Evolutionary conservation across 2,888 invertebrate genomes (phyloP), one percentile per base, ranked within the genome.

Genomic region (Griposia aprilina): DNA sequence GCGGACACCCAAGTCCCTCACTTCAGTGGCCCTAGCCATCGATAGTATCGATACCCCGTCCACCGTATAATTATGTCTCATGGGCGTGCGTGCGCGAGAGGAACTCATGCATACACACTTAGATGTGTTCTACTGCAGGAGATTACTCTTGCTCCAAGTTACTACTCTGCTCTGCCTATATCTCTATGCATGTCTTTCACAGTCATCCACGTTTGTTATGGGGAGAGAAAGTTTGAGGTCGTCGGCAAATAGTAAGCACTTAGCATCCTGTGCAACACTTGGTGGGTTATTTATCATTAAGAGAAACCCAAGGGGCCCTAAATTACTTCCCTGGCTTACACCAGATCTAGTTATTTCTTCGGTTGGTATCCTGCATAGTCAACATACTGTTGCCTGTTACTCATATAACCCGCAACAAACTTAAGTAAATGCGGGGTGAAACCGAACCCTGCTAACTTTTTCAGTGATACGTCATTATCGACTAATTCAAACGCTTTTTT

Each of bases 401-500:
- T 67, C 74, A 74, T 60, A 50, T 74, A 74, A 4, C 17, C 15
- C 7, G 60, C 48, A 41, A 74, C 60, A 30, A 74, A 68, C 15
- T 52, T 67, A 23, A 74, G 74, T n/a, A 75, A n/a, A 52, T 70
- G 78, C 36, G 66, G 74, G 2, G 78, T 78, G 66, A 74, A 71
- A 17, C 71, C 71, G 45, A 71, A 6, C 0, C 20, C 59, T n/a
- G 78, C 74, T 17, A 79, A 60, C 52, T 79, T 79, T 48, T 60
- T 57, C 20, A 79, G 60, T 36, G 70, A 30, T 8, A 67, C 23
- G 60, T 78, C 78, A 59, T 79, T 79, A 69, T 71, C 67, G n/a
- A 79, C 66, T 23, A 76, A 45, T 36, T 80, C 69, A 30, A 80
- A 80, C 0, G 75, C 75, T 68, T 75, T 80, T 72, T 72, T 72